A percentile compares a stretch with the other conserved stretches of the same genome.
Conservation (phyloP, 1,140 invertebrate genomes). For the Sogatella furcifera region DNA sequence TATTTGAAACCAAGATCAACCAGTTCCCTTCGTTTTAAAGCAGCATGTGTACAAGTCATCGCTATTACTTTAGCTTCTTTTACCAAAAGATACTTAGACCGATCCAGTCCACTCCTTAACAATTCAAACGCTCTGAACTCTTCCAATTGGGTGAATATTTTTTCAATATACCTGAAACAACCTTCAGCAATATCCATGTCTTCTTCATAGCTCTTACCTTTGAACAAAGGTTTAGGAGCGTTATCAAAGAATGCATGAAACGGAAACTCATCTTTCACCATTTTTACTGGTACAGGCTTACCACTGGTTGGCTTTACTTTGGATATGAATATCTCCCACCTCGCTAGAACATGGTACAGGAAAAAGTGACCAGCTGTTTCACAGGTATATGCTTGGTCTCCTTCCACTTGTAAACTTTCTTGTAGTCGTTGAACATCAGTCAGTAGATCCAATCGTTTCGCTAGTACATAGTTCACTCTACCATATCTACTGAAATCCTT, state of each 20-base stretch:
- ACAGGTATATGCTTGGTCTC: conserved; percentile 95
- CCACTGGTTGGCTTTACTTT: conserved; percentile 43
- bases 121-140: conserved; percentile 98
- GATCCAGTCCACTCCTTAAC: conserved; percentile 84
- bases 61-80: conserved; percentile 99
- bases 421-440: conserved; percentile 85
- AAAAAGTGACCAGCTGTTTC: conserved; percentile 94
- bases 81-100: conserved; percentile 91
- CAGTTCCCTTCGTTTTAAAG: conserved; percentile 89
- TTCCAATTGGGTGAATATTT: conserved; percentile 94
- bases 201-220: conserved; percentile 63
- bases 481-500: conserved; percentile 99
- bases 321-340: conserved; percentile 82
- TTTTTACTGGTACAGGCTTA: conserved; percentile 32
- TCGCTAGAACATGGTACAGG: conserved; percentile 71
- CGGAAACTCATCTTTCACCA: conserved; percentile 72
- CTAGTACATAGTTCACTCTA: conserved; percentile 94
- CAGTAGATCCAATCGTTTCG: conserved; percentile 84
- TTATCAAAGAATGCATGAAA: conserved; percentile 86
- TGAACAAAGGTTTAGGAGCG: conserved; percentile 88
- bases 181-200: conserved; percentile 87
- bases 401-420: conserved; percentile 60
- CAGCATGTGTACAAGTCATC: conserved; percentile 99
- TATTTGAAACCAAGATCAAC: conserved; percentile 95
- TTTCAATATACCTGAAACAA: conserved; percentile 89